Percentiles rank a stretch among this genome's conserved stretches.
Evolutionary conservation across 2,113 vertebrate genomes (phyloP).

Genomic region (Macaca nemestrina): DNA sequence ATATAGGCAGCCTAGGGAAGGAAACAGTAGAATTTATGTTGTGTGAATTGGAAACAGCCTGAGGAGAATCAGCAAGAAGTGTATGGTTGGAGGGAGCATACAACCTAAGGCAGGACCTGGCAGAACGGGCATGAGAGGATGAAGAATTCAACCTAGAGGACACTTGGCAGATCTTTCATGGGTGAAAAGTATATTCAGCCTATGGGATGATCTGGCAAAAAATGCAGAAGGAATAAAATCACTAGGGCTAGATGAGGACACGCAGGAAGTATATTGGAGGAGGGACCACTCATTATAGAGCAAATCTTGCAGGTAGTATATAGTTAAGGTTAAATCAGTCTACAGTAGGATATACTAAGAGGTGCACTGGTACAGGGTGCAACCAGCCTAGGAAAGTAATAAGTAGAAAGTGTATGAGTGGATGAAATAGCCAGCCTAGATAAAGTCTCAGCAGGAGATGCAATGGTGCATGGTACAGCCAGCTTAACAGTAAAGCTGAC

Average conservation of each 20-base stretch:
- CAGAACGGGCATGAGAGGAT: not conserved
- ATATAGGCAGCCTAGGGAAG: not conserved
- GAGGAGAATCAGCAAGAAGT: not conserved
- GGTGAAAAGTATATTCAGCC: not conserved
- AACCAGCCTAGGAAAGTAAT: not conserved
- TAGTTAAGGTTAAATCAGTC: too few species aligned
- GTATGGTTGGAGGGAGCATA: not conserved
- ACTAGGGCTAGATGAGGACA: not conserved
- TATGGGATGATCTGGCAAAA: too few species aligned
- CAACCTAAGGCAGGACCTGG: not conserved
- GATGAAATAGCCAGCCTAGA: not conserved
- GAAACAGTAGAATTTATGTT: not conserved
- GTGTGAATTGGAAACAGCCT: too few species aligned
- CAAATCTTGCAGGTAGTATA: too few species aligned
- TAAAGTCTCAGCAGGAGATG: not conserved
- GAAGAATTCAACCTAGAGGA: not conserved
- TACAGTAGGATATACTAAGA: not conserved
- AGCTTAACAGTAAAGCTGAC: not conserved
- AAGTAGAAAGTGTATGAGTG: not conserved
- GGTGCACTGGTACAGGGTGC: not conserved
- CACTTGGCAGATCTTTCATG: too few species aligned
- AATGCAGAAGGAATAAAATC: too few species aligned
- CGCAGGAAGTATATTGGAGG: not conserved
- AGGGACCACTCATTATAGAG: not conserved
- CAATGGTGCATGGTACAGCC: not conserved